Base-by-base conservation (phyloP, 2,888 invertebrate species). In the Lordiphosa andalusiaca region DNA sequence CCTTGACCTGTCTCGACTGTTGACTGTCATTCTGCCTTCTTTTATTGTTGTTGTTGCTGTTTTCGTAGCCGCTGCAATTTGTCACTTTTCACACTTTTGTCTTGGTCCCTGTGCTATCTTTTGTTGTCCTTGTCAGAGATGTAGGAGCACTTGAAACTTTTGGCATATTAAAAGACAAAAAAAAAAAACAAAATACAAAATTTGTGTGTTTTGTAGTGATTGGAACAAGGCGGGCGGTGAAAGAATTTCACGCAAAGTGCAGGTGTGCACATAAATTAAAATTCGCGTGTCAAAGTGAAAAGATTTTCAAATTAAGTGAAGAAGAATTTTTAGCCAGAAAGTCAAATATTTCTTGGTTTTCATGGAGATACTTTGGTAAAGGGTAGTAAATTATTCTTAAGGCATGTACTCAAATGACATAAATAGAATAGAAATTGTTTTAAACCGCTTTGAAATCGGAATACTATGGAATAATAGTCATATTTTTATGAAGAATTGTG, bases 61-160 rank as follows among this genome's bases (percentile, higher is more conserved):
- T 53, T 54, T 55, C 13, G 44, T 49, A 49, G 53, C 54, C 59
- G 57, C 47, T 71, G 83, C 75, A 77, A 82, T 77, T 75, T 77
- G 80, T 82, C 83, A 82, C 69, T 65, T 69, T 74, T 71, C 63
- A 69, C 83, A 77, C 74, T 76, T 65, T 35, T 39, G 37, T 38
- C 42, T 41, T 61, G 53, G 53, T 51, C 30, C 30, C 7, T 52
- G 40, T 21, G 44, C 33, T 13, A 30, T 33, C 30, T 10, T 44
- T 44, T 44, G 16, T 44, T 66, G 69, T 69, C 63, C 72, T 63
- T 65, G 44, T 59, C 47, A 33, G 39, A 49, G 35, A 63, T 56
- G 64, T 65, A 36, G 46, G 47, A 51, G 51, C 65, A 62, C 63
- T 64, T 56, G 50, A 65, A 50, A 36, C 56, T 55, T 61, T 64